Conservation (phyloP, 2,113 vertebrate species). For the human (Homo sapiens) region GRCh38 chr6:108916501-108917000, state of each 20-base stretch:
- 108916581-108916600: not conserved
- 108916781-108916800: not conserved
- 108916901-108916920: not conserved
- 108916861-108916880: not conserved
- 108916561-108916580: constrained; percentile 4
- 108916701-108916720: not conserved
- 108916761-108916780: not conserved
- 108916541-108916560: not conserved
- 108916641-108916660: not conserved
- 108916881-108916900: not conserved
- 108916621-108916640: not conserved
- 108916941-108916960: not conserved
- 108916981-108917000: not conserved
- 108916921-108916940: not conserved
- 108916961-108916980: not conserved
- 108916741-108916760: not conserved
- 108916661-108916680: not conserved
- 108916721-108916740: not conserved
- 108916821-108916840: not conserved
- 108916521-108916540: not conserved
- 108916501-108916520: not conserved
- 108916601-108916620: not conserved
- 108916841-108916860: not conserved
- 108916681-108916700: not conserved
- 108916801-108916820: not conserved